Evolutionary conservation across 2,797 vertebrate genomes (phyloP).

Genomic region (Muraenolepis orangiensis): DNA sequence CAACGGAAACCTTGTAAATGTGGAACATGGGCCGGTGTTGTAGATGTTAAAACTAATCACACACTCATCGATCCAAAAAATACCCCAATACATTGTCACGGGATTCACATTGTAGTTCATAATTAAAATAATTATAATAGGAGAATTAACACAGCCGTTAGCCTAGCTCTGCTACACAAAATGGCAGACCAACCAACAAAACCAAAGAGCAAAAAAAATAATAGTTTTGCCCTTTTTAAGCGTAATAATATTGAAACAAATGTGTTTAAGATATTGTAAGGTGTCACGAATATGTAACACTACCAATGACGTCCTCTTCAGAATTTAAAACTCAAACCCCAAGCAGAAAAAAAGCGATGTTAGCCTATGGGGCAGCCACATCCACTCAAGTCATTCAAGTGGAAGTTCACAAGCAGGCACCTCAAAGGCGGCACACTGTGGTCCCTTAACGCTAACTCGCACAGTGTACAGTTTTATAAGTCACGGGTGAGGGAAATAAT

Average conservation of each 20-base stretch:
- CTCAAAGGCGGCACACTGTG: conserved; percentile 42
- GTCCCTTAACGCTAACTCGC: conserved; percentile 20
- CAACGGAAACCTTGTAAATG: background rate
- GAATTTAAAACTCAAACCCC: conserved; percentile 51
- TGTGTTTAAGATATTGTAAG: conserved; percentile 42
- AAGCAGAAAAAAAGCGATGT: conserved; percentile 61
- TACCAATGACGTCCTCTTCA: conserved; percentile 60
- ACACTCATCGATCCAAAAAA: conserved; percentile 47
- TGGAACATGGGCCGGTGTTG: background rate
- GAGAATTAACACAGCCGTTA: conserved; percentile 60
- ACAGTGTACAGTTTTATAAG: conserved; percentile 55
- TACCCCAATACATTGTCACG: conserved; percentile 50
- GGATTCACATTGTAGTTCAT: conserved; percentile 48
- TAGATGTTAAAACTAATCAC: conserved; percentile 26
- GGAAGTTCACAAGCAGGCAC: conserved; percentile 62
- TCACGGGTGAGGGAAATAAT: conserved; percentile 23
- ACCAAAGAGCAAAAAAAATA: conserved; percentile 30
- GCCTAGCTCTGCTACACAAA: conserved; percentile 61
- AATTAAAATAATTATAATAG: conserved; percentile 29
- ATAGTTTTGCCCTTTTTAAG: conserved; percentile 31
- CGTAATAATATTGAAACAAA: conserved; percentile 23
- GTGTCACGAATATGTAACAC: conserved; percentile 57
- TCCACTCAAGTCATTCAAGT: conserved; percentile 52
- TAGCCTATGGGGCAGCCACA: conserved; percentile 59
- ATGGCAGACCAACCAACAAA: conserved; percentile 52